These are phyloP conservation scores for Apodemia mormo DNA, from an alignment of 2,888 invertebrate species.

Conservation along the genomic window DNA sequence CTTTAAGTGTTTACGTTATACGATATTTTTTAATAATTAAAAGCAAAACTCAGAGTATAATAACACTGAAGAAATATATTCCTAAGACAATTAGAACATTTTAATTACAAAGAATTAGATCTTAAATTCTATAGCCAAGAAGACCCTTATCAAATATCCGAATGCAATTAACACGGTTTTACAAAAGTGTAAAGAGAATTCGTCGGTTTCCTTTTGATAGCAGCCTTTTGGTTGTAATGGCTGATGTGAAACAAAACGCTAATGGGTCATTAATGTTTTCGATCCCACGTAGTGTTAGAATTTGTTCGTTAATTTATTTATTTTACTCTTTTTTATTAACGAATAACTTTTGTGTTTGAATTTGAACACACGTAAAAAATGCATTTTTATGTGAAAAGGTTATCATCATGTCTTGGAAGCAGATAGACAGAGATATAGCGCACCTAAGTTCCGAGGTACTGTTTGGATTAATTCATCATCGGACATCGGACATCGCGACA, in stretches of 20 bases:
- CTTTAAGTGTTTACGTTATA: too few species aligned
- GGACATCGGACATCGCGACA: too few species aligned
- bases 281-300: slow-evolving; percentile 41
- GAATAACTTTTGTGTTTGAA: too few species aligned
- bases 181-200: slow-evolving; percentile 48
- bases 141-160: slow-evolving; percentile 53
- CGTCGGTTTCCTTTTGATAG: slow-evolving; percentile 54
- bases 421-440: too few species aligned
- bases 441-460: too few species aligned
- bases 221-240: slow-evolving; percentile 54
- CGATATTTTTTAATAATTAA: background rate
- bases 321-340: too few species aligned
- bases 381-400: too few species aligned
- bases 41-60: background rate
- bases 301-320: background rate
- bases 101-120: slow-evolving; percentile 7
- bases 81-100: slow-evolving; percentile 14
- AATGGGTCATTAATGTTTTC: slow-evolving; percentile 61
- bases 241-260: slow-evolving; percentile 64
- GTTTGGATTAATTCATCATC: too few species aligned
- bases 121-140: slow-evolving; percentile 16
- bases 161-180: slow-evolving; percentile 57
- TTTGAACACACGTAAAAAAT: too few species aligned
- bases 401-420: too few species aligned
- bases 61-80: background rate